These are phyloP conservation scores for Tenodera sinensis DNA, from an alignment of 2,888 invertebrate genomes.

Conservation along the genomic window DNA sequence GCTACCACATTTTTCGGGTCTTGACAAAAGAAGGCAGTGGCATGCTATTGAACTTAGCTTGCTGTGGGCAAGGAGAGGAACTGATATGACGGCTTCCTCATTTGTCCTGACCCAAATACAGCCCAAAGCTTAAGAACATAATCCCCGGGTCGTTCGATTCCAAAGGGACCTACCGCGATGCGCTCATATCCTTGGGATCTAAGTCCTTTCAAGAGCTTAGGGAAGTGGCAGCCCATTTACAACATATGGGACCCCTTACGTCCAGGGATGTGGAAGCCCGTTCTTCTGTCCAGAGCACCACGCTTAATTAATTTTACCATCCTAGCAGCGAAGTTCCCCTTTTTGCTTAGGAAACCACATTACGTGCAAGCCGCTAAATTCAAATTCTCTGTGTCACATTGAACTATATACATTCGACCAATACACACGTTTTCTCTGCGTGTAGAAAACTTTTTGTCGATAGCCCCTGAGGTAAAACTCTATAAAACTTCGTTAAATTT, in stretches of 20 bases:
- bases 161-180: background rate
- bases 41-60: background rate
- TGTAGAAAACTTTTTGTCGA: no score
- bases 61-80: no score
- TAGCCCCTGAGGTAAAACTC: no score
- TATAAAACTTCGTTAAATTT: no score
- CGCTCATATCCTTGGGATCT: background rate
- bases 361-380: background rate
- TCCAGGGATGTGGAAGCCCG: background rate
- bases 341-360: background rate
- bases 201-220: background rate
- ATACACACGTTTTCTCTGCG: no score
- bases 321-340: no score
- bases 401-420: no score
- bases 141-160: background rate
- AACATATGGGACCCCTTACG: background rate
- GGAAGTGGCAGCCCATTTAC: background rate
- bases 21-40: background rate
- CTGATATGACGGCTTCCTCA: background rate
- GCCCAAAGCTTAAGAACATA: background rate
- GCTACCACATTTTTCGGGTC: conserved; percentile 3
- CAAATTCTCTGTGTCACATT: background rate
- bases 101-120: background rate
- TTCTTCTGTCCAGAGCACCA: background rate
- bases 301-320: background rate